Base-by-base conservation (phyloP, 2,888 invertebrate species). In the Drosophila histrio region DNA sequence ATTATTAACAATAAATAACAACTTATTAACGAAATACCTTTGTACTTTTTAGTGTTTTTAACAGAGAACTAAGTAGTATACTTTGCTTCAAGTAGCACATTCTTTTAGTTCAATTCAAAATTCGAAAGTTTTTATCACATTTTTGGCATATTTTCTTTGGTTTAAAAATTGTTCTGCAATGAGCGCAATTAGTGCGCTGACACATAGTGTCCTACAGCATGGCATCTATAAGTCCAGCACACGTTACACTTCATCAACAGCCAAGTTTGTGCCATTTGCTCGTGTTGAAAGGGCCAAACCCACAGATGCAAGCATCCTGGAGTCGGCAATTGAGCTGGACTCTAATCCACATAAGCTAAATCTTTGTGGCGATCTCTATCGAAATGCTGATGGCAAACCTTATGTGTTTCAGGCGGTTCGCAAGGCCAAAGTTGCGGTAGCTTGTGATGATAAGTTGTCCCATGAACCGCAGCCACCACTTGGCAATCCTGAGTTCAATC, bases 401-500 rank as follows among this genome's bases (percentile, higher is more conserved):
- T 38, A 61, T 22, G 8, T 60, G 2, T 53, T 77, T 9, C 57
- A 46, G 15, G 58, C 64, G 0, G 79, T 75, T 3, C 70, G 53
- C 15, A 64, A 59, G n/a, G 65, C 80, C 1, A 60, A 64, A 15
- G 54, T 77, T 3, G 34, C 30, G 0, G 34, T 79, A 0, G 65
- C 53, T 21, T 65, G 58, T 13, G 60, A 72, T 32, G 54, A 77
- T 17, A 49, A 24, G 4, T 47, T 63, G 3, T 15, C 7, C 1
- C 39, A 56, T 3, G 76, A 71, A 5, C 50, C 62, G 1, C 13
- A 57, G 32, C 59, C 52, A 2, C 24, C 44, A 1, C 43, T 79
- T 30, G 77, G 80, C n/a, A 79, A 79, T 58, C 50, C 58, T 0
- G 62, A 60, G 1, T 63, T 77, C 19, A 62, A 43, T 6, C 39